Conservation (phyloP, 2,888 invertebrate genomes). For the Stramonita haemastoma region DNA sequence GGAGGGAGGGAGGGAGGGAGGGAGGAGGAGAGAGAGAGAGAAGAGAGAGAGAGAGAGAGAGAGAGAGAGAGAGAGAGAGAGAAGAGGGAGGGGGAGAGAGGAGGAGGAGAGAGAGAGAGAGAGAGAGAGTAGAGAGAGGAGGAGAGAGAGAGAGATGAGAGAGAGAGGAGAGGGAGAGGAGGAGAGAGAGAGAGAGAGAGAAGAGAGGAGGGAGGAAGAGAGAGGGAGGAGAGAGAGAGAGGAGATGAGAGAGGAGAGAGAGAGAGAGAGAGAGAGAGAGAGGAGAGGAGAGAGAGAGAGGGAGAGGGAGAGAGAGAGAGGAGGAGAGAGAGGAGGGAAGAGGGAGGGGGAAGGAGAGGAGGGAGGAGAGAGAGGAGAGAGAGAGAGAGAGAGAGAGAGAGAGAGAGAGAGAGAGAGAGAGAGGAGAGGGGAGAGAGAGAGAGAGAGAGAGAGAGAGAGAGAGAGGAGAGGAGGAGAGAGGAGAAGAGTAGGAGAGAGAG, state of each 20-base stretch:
- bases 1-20: not conserved
- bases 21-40: not conserved
- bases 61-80: conserved; percentile 10
- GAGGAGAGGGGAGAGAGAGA: too few relatives aligned
- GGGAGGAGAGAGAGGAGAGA: not conserved
- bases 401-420: not conserved
- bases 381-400: not conserved
- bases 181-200: not conserved
- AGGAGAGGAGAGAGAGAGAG: not conserved
- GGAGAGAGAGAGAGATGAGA: too few relatives aligned
- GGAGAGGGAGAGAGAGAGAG: not conserved
- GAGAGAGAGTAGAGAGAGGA: too few relatives aligned
- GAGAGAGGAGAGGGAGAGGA: not conserved
- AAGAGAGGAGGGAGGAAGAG: not conserved
- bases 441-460: not conserved
- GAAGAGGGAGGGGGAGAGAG: not conserved
- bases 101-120: not conserved
- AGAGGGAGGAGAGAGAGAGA: not conserved
- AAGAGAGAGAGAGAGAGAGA: not conserved
- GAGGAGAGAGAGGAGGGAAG: not conserved
- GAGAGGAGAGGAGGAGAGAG: not conserved
- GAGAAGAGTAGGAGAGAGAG: not conserved
- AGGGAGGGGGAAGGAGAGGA: not conserved
- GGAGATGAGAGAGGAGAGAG: not conserved
- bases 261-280: not conserved